Conservation (phyloP, 2,113 vertebrate species). For the Hippocampus comes region DNA sequence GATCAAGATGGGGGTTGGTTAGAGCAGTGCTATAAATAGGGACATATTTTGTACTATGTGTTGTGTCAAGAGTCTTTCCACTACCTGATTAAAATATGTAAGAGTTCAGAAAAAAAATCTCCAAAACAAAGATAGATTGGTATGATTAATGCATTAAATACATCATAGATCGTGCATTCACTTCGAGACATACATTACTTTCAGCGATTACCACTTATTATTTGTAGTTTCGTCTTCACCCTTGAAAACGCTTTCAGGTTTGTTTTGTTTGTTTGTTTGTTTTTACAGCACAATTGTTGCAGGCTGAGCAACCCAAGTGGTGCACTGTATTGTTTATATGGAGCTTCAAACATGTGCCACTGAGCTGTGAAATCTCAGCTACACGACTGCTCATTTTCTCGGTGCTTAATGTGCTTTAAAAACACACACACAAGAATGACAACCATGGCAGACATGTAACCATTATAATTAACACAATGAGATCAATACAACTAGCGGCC, state of each 20-base stretch:
- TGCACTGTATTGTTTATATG: slow-evolving; percentile 1
- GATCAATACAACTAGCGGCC: not conserved
- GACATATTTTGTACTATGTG: slow-evolving; percentile 21
- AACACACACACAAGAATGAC: not conserved
- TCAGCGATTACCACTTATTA: not conserved
- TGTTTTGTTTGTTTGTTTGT: not conserved
- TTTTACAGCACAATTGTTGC: not conserved
- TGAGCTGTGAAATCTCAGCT: not conserved
- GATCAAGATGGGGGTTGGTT: slow-evolving; percentile 16
- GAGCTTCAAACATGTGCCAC: slow-evolving; percentile 1
- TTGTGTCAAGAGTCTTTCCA: not conserved
- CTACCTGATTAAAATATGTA: not conserved
- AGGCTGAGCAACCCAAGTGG: not conserved
- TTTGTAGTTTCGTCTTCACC: not conserved
- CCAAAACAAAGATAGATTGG: not conserved
- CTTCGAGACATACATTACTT: not conserved
- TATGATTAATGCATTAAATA: not conserved
- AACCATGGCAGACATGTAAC: not conserved
- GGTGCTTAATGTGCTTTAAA: not conserved
- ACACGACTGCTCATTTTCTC: not conserved
- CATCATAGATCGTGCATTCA: not conserved
- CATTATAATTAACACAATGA: not conserved
- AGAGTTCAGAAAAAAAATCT: not conserved
- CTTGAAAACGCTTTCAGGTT: not conserved
- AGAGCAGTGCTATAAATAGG: slow-evolving; percentile 40